Evolutionary conservation across 2,888 invertebrate genomes (phyloP), one percentile per base, ranked within the genome.

Genomic region (Drosophila conformis): DNA sequence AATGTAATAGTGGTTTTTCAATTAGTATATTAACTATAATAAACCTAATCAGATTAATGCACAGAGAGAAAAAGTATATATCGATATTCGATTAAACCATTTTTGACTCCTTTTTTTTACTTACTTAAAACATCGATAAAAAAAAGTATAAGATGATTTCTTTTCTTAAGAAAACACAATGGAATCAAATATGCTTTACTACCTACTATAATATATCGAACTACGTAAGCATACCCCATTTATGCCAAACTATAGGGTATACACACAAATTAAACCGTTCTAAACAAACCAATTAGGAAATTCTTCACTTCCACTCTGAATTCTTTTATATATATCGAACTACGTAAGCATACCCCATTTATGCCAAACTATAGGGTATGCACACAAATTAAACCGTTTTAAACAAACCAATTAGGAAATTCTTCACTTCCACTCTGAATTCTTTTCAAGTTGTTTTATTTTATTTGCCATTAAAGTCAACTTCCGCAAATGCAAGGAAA

Each of bases 401-500:
- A 25, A 11, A 11, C 4, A 57, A 57, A 36, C 29, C 38, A n/a
- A 54, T 65, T 48, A 64, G 21, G 35, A 49, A 57, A 57, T 33
- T 29, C 51, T 35, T 13, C 35, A 56, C n/a, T 42, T 36, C 4
- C 21, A 27, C 0, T 33, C 8, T 31, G 18, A 38, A 46, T 69
- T 48, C 46, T 53, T 38, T 53, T 38, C 31, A 8, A 2, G 5
- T 18, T 36, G 15, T 3, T 53, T 11, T 8, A n/a, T 56, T 8
- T 8, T 38, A 29, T 48, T 11, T 29, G 6, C 1, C 38, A 31
- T n/a, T 6, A 33, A 38, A 2, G 5, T 7, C 2, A 18, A 56
- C 59, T 59, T 60, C 65, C 59, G 65, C 40, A 27, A 35, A 59
- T 18, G 59, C 59, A 29, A 2, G 10, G 35, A 52, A 52, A 35